Conservation (phyloP, 2,113 vertebrate species). For the Apeltes quadracus region DNA sequence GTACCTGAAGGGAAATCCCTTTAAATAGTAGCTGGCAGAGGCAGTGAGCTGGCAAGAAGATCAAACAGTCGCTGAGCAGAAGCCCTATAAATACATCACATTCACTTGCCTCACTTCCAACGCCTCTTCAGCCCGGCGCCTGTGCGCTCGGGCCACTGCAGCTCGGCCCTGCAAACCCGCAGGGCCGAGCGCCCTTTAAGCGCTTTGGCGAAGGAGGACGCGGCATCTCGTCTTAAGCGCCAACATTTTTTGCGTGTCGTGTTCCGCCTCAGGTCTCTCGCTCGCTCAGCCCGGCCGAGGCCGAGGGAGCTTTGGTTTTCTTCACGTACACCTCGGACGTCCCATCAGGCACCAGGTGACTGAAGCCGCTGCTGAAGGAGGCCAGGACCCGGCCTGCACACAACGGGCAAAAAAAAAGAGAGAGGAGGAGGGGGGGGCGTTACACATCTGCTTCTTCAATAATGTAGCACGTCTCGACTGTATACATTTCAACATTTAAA, state of each 20-base stretch:
- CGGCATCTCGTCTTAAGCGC: slow-evolving; percentile 31
- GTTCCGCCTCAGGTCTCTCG: background rate
- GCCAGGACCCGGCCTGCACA: slow-evolving; percentile 84
- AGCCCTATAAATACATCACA: slow-evolving; percentile 82
- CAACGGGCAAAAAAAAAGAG: background rate
- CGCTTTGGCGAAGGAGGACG: no score
- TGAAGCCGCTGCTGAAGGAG: slow-evolving; percentile 83
- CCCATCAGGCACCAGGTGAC: slow-evolving; percentile 83
- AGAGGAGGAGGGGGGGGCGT: background rate
- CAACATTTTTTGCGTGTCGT: slow-evolving; percentile 2
- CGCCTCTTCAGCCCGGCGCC: slow-evolving; percentile 27
- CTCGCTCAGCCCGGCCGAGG: background rate
- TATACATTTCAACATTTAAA: slow-evolving; percentile 39
- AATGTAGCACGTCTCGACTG: slow-evolving; percentile 37
- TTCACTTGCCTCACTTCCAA: slow-evolving; percentile 76
- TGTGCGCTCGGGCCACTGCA: background rate
- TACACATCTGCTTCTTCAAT: slow-evolving; percentile 29
- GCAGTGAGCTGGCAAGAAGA: slow-evolving; percentile 74
- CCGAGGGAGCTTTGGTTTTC: slow-evolving; percentile 66
- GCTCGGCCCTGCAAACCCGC: slow-evolving; percentile 40
- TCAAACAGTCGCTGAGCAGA: slow-evolving; percentile 77
- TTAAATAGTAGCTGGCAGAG: slow-evolving; percentile 78
- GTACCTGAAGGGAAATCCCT: slow-evolving; percentile 85
- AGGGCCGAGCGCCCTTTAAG: slow-evolving; percentile 26
- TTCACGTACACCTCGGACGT: slow-evolving; percentile 85